Evolutionary conservation across 2,113 vertebrate species (phyloP).

Genomic region (Zootoca vivipara): DNA sequence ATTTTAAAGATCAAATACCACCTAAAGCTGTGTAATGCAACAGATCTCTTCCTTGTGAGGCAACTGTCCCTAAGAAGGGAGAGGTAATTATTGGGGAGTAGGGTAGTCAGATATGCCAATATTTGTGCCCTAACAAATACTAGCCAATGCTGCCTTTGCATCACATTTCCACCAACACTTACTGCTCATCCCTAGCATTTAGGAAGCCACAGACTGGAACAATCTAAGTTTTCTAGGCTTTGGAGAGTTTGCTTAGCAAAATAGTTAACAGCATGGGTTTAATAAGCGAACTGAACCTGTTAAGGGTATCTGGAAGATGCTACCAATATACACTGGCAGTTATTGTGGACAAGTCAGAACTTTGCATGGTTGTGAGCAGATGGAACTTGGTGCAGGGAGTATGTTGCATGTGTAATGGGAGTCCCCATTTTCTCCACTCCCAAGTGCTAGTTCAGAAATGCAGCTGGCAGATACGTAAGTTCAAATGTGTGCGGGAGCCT

Average conservation of each 20-base stretch:
- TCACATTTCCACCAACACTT: background rate
- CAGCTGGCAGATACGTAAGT: background rate
- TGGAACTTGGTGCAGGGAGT: background rate
- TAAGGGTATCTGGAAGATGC: background rate
- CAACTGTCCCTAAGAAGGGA: background rate
- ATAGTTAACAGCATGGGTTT: background rate
- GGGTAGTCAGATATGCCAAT: background rate
- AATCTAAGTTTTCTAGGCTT: background rate
- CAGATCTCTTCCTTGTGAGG: background rate
- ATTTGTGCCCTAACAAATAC: background rate
- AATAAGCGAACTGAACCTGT: background rate
- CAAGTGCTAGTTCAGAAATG: background rate
- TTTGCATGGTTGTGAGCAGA: background rate
- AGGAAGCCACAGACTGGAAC: background rate
- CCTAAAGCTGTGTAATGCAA: background rate
- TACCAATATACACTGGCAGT: background rate
- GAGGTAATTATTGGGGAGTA: background rate
- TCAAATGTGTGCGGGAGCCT: background rate
- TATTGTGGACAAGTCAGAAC: background rate
- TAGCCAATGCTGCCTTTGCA: background rate
- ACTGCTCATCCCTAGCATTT: background rate
- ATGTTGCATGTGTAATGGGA: background rate
- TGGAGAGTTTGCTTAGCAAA: background rate
- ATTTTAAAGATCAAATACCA: background rate
- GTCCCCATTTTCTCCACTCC: background rate